Percentiles rank a stretch among this genome's conserved stretches.
These are phyloP conservation scores for Yponomeuta sedellus DNA, from an alignment of 2,888 invertebrate species.

Conservation along the genomic window DNA sequence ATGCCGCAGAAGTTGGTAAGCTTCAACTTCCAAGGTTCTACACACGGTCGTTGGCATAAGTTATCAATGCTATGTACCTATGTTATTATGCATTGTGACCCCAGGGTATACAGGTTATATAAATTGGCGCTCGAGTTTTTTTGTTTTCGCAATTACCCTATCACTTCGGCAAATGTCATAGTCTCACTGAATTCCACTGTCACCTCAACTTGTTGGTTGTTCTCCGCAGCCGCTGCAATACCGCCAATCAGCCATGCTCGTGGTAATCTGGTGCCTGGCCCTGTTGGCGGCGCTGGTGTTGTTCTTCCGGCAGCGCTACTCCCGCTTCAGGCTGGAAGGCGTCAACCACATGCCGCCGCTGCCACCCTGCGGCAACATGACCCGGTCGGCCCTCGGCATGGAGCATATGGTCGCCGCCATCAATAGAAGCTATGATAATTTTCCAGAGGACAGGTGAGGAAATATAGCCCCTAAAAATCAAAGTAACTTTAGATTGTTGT, in stretches of 20 bases:
- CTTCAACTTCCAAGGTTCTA: too few relatives aligned
- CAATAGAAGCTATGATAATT: slow-evolving; percentile 31
- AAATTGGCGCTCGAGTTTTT: too few relatives aligned
- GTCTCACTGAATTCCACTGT: too few relatives aligned
- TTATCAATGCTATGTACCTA: too few relatives aligned
- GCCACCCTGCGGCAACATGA: slow-evolving; percentile 45
- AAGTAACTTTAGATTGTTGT: too few relatives aligned
- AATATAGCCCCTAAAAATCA: background rate
- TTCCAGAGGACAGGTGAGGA: slow-evolving; percentile 45
- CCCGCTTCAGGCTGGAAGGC: slow-evolving; percentile 35
- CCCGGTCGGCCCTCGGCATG: slow-evolving; percentile 25
- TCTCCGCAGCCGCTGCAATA: background rate
- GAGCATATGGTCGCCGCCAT: slow-evolving; percentile 31
- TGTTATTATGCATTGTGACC: too few relatives aligned
- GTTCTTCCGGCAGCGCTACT: slow-evolving; percentile 35
- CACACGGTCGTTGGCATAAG: too few relatives aligned
- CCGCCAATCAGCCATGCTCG: slow-evolving; percentile 25
- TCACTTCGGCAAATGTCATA: too few relatives aligned
- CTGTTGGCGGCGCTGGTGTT: slow-evolving; percentile 29
- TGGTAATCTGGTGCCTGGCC: slow-evolving; percentile 36
- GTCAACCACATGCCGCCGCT: slow-evolving; percentile 36
- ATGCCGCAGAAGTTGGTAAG: too few relatives aligned
- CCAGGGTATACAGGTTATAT: too few relatives aligned
- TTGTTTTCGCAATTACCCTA: too few relatives aligned
- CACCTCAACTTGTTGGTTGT: background rate